A percentile compares a stretch with the other conserved stretches of the same genome.
Conservation (phyloP, 2,888 invertebrate genomes). For the Apotomis capreana region DNA sequence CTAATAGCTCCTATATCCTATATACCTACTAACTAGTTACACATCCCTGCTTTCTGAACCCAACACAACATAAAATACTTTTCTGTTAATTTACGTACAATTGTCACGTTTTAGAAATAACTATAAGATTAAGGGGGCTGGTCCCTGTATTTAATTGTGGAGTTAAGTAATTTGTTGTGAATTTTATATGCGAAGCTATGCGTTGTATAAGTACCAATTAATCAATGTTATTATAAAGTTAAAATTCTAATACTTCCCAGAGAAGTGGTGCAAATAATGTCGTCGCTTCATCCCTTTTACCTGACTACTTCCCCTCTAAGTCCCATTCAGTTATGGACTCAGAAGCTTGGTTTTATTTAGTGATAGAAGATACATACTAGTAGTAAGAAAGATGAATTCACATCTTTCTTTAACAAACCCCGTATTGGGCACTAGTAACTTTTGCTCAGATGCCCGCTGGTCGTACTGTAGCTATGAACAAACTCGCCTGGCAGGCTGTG, state of each 20-base stretch:
- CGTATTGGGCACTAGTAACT: too few relatives aligned
- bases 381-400: too few relatives aligned
- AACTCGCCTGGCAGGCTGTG: too few relatives aligned
- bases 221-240: constrained; percentile 63
- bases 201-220: constrained; percentile 67
- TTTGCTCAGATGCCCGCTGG: too few relatives aligned
- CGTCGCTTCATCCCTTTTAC: constrained; percentile 44
- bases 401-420: too few relatives aligned
- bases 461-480: too few relatives aligned
- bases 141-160: constrained; percentile 69
- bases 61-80: constrained; percentile 23
- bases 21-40: not conserved
- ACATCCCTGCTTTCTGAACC: constrained; percentile 15
- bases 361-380: too few relatives aligned
- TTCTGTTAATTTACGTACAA: constrained; percentile 50
- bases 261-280: constrained; percentile 37
- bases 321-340: not conserved
- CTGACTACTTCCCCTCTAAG: not conserved
- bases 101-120: constrained; percentile 60
- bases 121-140: constrained; percentile 74
- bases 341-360: too few relatives aligned
- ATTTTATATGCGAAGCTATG: constrained; percentile 70
- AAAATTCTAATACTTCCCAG: constrained; percentile 46
- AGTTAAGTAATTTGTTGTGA: constrained; percentile 69
- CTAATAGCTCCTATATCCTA: too few relatives aligned